These are phyloP conservation scores for Microcebus tavaratra DNA, from an alignment of 2,113 vertebrate species.

Conservation along the genomic window DNA sequence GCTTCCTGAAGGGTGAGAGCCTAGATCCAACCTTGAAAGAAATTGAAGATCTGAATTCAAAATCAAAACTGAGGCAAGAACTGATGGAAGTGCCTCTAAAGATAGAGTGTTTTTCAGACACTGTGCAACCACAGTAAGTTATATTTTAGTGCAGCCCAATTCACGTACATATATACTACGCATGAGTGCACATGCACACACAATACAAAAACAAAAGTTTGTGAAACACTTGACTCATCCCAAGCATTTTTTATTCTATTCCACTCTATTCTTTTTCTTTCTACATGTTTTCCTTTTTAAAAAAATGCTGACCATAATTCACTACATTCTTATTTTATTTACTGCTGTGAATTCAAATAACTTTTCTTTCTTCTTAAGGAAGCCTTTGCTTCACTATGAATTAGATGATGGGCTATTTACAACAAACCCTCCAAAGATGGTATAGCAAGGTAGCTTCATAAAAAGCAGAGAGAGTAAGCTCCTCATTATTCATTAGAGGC, in stretches of 20 bases:
- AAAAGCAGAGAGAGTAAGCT: not conserved
- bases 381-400: constrained; percentile 29
- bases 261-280: not conserved
- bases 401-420: not conserved
- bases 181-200: not conserved
- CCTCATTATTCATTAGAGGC: constrained; percentile 40
- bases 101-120: not conserved
- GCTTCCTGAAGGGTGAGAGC: not conserved
- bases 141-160: not conserved
- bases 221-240: not conserved
- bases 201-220: not conserved
- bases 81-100: not conserved
- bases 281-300: not conserved
- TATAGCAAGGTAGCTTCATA: not conserved
- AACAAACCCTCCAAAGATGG: not conserved
- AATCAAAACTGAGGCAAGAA: not conserved
- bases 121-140: not conserved
- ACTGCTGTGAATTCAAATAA: not conserved
- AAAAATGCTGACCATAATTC: not conserved
- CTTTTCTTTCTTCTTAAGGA: constrained; percentile 4
- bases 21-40: not conserved
- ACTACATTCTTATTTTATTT: constrained; percentile 45
- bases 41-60: constrained; percentile 39
- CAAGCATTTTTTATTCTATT: not conserved
- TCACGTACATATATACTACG: not conserved